phyloP scores from a whole-genome alignment of 2,888 invertebrate genomes.

The Spodoptera picta region DNA sequence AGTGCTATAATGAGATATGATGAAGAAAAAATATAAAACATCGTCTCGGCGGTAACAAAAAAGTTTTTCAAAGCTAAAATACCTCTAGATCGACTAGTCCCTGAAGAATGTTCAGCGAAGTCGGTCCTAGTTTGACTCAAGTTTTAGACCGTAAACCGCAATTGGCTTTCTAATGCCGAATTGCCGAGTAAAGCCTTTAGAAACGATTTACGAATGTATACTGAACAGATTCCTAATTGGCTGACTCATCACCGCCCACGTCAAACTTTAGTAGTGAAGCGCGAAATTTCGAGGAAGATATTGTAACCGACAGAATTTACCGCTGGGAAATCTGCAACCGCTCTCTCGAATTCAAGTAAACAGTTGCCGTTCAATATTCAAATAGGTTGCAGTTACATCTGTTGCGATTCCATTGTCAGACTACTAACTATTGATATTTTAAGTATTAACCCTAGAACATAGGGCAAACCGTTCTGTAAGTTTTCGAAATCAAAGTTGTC shows the following conservation, averaged over 20 bases:
- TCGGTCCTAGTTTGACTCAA: slow-evolving; percentile 18
- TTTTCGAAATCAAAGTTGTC: slow-evolving; percentile 26
- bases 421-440: slow-evolving; percentile 4
- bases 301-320: slow-evolving; percentile 17
- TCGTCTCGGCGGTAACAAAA: not conserved
- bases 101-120: slow-evolving; percentile 17
- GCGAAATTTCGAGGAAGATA: slow-evolving; percentile 28
- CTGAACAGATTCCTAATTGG: slow-evolving; percentile 44
- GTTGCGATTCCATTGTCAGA: slow-evolving; percentile 21
- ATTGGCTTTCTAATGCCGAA: slow-evolving; percentile 20
- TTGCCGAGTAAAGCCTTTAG: slow-evolving; percentile 26
- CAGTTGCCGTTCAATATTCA: slow-evolving; percentile 40
- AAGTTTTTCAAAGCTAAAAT: slow-evolving; percentile 13
- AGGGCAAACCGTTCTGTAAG: not conserved
- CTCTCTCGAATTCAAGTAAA: slow-evolving; percentile 24
- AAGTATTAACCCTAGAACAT: not conserved
- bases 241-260: slow-evolving; percentile 37
- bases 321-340: slow-evolving; percentile 33
- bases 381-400: slow-evolving; percentile 28
- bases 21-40: no score
- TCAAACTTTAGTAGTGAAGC: slow-evolving; percentile 36
- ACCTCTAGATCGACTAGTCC: not conserved
- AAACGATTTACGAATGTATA: slow-evolving; percentile 27
- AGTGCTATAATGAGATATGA: no score
- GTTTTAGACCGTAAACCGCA: slow-evolving; percentile 27